Evolutionary conservation across 2,888 invertebrate species (phyloP).

Genomic region (Amblyteles armatorius): DNA sequence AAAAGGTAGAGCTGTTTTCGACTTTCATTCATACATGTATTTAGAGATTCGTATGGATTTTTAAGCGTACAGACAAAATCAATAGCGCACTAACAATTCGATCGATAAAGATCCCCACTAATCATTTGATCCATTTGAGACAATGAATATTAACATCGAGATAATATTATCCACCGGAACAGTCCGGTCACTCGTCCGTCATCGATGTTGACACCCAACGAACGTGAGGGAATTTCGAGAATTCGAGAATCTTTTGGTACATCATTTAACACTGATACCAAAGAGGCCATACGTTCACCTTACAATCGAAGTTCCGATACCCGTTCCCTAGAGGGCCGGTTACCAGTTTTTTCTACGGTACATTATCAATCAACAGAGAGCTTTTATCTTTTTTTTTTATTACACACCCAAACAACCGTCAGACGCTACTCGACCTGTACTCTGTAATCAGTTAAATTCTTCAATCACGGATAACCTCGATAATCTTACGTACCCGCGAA

Average conservation of each 20-base stretch:
- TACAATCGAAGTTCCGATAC: background rate
- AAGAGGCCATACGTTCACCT: slow-evolving; percentile 51
- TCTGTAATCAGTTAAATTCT: slow-evolving; percentile 43
- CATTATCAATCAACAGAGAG: slow-evolving; percentile 61
- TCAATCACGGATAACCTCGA: slow-evolving; percentile 23
- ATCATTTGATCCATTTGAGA: slow-evolving; percentile 54
- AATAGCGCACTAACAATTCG: slow-evolving; percentile 60
- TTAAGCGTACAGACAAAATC: slow-evolving; percentile 70
- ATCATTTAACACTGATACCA: slow-evolving; percentile 33
- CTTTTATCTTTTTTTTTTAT: slow-evolving; percentile 52
- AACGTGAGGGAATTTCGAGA: slow-evolving; percentile 20
- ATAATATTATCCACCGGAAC: slow-evolving; percentile 65
- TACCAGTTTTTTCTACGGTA: slow-evolving; percentile 14
- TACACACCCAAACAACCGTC: slow-evolving; percentile 63
- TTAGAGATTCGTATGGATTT: slow-evolving; percentile 69
- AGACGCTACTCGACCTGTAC: slow-evolving; percentile 55
- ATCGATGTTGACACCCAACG: slow-evolving; percentile 3
- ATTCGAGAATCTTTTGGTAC: slow-evolving; percentile 46
- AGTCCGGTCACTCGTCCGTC: slow-evolving; percentile 33
- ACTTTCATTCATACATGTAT: slow-evolving; percentile 70
- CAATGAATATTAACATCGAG: slow-evolving; percentile 70
- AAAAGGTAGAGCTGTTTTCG: background rate
- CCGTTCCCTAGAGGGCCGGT: background rate
- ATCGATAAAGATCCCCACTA: slow-evolving; percentile 43
- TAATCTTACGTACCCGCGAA: slow-evolving; percentile 22